Evolutionary conservation across 2,888 invertebrate genomes (phyloP), one percentile per base, ranked within the genome.

Genomic region (Hydropsyche betteni): DNA sequence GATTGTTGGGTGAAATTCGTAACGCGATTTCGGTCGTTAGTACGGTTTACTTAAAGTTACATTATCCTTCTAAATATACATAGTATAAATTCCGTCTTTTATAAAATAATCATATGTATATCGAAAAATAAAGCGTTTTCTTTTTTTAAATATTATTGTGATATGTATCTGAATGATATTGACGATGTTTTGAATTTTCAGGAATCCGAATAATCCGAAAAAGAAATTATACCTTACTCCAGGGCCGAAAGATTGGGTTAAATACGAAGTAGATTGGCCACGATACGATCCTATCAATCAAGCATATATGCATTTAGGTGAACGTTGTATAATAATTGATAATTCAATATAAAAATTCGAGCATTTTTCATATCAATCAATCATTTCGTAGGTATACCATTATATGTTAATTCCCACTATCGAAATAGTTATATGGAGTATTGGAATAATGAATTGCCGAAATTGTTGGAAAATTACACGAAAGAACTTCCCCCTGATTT

Each of bases 381-480:
- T 71, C 55, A 53, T 44, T 24, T 78, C 75, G 34, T 16, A 79
- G 79, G 76, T 34, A 79, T 77, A 10, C 79, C 79, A 34, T 74
- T 76, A 0, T 74, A 88, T 55, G 88, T 92, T 55, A 91, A 91
- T 75, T 90, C 90, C 77, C 91, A 92, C 80, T 97, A 96, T 84
- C 89, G 96, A 55, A 88, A 91, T 5, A 90, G 91, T 79, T 92
- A 93, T 81, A 91, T 95, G 82, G 90, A 90, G 68, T 95, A 94
- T 82, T 97, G 97, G 97, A 91, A 94, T 80, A 91, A 94, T 74
- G 89, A 91, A 55, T 88, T 97, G 69, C 96, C 96, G 0, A 90
- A 91, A 80, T 89, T 93, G 80, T 87, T 92, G 81, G 90, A 90
- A 81, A 88, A 85, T 80, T 87, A 85, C 80, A 84, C 88, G 1